Base-by-base conservation (phyloP, 2,113 vertebrate genomes). In the Oplegnathus fasciatus region DNA sequence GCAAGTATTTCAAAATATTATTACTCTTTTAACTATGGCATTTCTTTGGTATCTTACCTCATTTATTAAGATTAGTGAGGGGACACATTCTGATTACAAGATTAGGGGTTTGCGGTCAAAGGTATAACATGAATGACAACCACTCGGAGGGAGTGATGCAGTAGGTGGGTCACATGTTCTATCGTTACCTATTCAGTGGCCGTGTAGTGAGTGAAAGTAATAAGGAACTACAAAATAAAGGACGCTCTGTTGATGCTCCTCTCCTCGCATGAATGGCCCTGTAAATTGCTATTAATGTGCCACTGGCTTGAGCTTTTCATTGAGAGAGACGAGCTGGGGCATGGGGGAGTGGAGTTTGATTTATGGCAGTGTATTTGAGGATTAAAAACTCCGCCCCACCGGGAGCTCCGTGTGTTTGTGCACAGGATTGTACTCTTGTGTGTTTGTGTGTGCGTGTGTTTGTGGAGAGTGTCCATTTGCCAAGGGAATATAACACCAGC, bases 281-380 rank as follows among this genome's bases (percentile, higher is more conserved):
- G 91, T 92, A 93, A 94, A 95, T 95, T 95, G 92, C 92, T 89
- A 92, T 94, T 91, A 94, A 93, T 93, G 90, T 94, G 92, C 82
- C 89, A 88, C 80, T 76, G 89, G 86, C 84, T 88, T 81, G 89
- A 93, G 89, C 91, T 89, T 91, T 90, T 93, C 93, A 94, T 93
- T 91, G 89, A 90, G 89, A 76, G 89, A 88, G 92, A 93, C 83
- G 81, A 86, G 87, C 76, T 6, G 40, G 69, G 80, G 81, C 90
- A 75, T 1, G 32, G 79, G 88, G 86, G 90, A 89, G 60, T 37
- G 71, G 44, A 64, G 58, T 82, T 85, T 95, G 95, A 95, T 95
- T 95, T 93, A 95, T 94, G 92, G 91, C 87, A 68, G 90, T 89
- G 89, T 93, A 78, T 94, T 94, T 93, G 91, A 93, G 91, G 92